Conservation (phyloP, 2,797 vertebrate species). For the Coregonus sp. region DNA sequence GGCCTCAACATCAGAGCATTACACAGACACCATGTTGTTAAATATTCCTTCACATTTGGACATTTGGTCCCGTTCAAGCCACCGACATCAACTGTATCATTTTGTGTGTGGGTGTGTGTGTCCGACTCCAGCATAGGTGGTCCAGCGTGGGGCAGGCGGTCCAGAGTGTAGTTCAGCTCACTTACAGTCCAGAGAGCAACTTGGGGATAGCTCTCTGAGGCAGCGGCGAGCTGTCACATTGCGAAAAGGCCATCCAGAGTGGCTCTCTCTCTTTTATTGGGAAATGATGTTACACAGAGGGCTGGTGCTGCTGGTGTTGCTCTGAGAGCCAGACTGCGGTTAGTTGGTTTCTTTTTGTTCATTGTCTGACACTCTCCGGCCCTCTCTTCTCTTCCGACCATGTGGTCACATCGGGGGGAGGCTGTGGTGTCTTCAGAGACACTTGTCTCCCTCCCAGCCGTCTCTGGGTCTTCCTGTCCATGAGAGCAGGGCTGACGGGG, state of each 20-base stretch:
- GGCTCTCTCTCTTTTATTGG: slow-evolving; percentile 24
- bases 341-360: not conserved
- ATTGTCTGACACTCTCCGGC: slow-evolving; percentile 37
- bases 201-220: not conserved
- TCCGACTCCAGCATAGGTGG: not conserved
- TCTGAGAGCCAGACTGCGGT: slow-evolving; percentile 34
- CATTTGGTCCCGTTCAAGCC: not conserved
- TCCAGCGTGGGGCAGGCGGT: not conserved
- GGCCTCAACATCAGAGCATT: slow-evolving; percentile 25
- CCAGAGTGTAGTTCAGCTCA: not conserved
- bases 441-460: slow-evolving; percentile 6
- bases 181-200: slow-evolving; percentile 13
- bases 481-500: slow-evolving; percentile 18
- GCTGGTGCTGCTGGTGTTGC: slow-evolving; percentile 20
- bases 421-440: slow-evolving; percentile 7
- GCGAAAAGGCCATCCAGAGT: slow-evolving; percentile 17
- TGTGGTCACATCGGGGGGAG: slow-evolving; percentile 17
- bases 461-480: slow-evolving; percentile 37
- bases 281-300: slow-evolving; percentile 44
- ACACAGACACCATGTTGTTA: slow-evolving; percentile 8
- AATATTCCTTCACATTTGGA: not conserved
- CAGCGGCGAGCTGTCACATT: slow-evolving; percentile 21
- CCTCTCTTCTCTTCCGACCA: slow-evolving; percentile 18
- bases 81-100: not conserved
- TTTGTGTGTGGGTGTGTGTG: slow-evolving; percentile 11